These are phyloP conservation scores for Copidosoma aretas DNA, from an alignment of 2,888 invertebrate species.

Conservation along the genomic window DNA sequence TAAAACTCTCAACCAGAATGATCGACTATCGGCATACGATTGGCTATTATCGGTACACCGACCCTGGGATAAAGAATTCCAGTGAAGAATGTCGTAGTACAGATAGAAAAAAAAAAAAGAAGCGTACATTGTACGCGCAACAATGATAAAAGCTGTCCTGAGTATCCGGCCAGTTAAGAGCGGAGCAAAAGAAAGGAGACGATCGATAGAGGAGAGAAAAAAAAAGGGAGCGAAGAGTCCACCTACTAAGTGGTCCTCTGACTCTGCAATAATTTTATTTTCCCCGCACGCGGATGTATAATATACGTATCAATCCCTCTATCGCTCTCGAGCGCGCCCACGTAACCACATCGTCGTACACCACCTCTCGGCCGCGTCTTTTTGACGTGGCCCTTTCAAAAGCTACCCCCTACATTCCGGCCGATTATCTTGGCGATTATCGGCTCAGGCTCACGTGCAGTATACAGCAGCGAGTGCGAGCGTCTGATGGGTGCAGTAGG, in stretches of 20 bases:
- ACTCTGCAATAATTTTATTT: slow-evolving; percentile 50
- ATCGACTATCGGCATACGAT: too few relatives aligned
- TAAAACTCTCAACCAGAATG: too few relatives aligned
- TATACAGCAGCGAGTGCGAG: too few relatives aligned
- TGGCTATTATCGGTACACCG: too few relatives aligned
- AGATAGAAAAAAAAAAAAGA: too few relatives aligned
- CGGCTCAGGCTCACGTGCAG: slow-evolving; percentile 4
- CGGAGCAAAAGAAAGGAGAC: slow-evolving; percentile 12
- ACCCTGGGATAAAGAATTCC: too few relatives aligned
- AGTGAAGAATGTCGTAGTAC: too few relatives aligned
- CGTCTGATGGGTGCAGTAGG: too few relatives aligned
- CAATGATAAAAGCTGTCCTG: slow-evolving; percentile 27
- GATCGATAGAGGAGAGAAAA: not conserved
- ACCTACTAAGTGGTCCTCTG: slow-evolving; percentile 45
- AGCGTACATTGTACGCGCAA: not conserved
- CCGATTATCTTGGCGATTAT: slow-evolving; percentile 39
- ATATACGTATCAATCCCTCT: not conserved
- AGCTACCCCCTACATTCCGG: slow-evolving; percentile 19
- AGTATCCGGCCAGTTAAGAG: slow-evolving; percentile 19
- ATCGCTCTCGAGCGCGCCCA: not conserved
- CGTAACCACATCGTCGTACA: not conserved
- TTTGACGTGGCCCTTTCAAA: slow-evolving; percentile 21
- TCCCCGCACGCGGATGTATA: slow-evolving; percentile 23
- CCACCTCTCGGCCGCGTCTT: slow-evolving; percentile 6
- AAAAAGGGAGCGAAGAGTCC: not conserved